Base-by-base conservation (phyloP, 2,113 vertebrate genomes). In the Etheostoma cragini region DNA sequence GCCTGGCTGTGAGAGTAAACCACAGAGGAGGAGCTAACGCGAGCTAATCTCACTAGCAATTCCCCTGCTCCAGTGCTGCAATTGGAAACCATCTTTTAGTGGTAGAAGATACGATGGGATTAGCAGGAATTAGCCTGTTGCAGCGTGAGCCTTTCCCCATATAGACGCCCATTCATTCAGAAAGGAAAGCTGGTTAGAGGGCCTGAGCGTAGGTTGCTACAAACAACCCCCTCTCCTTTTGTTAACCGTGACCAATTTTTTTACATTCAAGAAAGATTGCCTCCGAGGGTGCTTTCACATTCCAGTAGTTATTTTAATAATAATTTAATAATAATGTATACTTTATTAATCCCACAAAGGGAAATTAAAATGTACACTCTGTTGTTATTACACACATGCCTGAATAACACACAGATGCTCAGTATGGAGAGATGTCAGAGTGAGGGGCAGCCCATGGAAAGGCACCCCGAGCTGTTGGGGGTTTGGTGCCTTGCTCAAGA, bases 61-160 rank as follows among this genome's bases (percentile, higher is more conserved):
- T 87, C 88, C 78, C 78, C 69, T 58, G 85, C 87, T 63, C 53
- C n/a, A 15, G 72, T 46, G 69, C 86, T 87, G 86, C 90, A 89
- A 87, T 72, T 87, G 84, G 91, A 89, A 88, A 79, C 82, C 81
- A 84, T 74, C 63, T 74, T 81, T 91, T 88, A 87, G 86, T 86
- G 90, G 82, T 83, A 53, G 87, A 70, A 89, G 89, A 87, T 84
- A 90, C 87, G 56, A 45, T 26, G 77, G 93, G 95, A 95, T 96
- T 96, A 95, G 47, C 66, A 53, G 93, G 95, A 95, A 94, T 96
- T 95, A 95, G 91, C 81, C 52, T 60, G 88, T 75, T 91, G 90
- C 90, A 70, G 84, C 85, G 76, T 94, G 89, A 95, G 90, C 92
- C 92, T 92, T 95, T 95, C 94, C 90, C 50, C 87, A 91, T 94